A percentile compares a stretch with the other conserved stretches of the same genome.
These are phyloP conservation scores for Amblyteles armatorius DNA, from an alignment of 2,888 invertebrate genomes.

Conservation along the genomic window DNA sequence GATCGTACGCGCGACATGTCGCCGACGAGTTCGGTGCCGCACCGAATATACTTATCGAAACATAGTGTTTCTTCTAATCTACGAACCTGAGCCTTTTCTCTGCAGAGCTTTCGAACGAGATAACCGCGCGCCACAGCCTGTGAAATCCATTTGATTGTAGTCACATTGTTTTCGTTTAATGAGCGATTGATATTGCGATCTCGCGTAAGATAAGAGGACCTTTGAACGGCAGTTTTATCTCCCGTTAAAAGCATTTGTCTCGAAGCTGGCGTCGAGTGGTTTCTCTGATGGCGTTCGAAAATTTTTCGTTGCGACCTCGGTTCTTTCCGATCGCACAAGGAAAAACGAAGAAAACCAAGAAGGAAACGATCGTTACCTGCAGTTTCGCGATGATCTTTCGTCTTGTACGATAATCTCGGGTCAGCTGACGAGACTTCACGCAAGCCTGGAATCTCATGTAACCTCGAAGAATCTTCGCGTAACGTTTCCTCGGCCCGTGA, in stretches of 20 bases:
- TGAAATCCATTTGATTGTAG: slow-evolving; percentile 37
- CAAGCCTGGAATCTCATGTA: slow-evolving; percentile 94
- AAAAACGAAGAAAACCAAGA: slow-evolving; percentile 4
- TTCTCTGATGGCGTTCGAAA: slow-evolving; percentile 44
- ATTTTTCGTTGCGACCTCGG: background rate
- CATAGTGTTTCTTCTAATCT: slow-evolving; percentile 67
- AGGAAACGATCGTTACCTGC: slow-evolving; percentile 85
- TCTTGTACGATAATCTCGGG: slow-evolving; percentile 89
- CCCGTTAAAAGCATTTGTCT: slow-evolving; percentile 26
- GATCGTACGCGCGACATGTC: background rate
- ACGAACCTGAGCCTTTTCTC: slow-evolving; percentile 86
- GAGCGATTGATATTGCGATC: slow-evolving; percentile 20
- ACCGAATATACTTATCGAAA: background rate
- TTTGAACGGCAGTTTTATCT: background rate
- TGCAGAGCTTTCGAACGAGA: slow-evolving; percentile 87
- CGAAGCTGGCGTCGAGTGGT: slow-evolving; percentile 1
- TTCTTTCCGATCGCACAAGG: background rate
- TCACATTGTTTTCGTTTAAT: background rate
- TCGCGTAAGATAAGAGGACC: slow-evolving; percentile 27
- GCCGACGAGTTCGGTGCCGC: background rate
- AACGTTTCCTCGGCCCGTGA: slow-evolving; percentile 90
- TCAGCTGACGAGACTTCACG: slow-evolving; percentile 91
- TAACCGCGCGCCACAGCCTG: slow-evolving; percentile 91
- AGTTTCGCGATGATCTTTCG: slow-evolving; percentile 89
- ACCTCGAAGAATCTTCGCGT: slow-evolving; percentile 90